Conservation (phyloP, 2,888 invertebrate genomes). For the Caenorhabditis afra region DNA sequence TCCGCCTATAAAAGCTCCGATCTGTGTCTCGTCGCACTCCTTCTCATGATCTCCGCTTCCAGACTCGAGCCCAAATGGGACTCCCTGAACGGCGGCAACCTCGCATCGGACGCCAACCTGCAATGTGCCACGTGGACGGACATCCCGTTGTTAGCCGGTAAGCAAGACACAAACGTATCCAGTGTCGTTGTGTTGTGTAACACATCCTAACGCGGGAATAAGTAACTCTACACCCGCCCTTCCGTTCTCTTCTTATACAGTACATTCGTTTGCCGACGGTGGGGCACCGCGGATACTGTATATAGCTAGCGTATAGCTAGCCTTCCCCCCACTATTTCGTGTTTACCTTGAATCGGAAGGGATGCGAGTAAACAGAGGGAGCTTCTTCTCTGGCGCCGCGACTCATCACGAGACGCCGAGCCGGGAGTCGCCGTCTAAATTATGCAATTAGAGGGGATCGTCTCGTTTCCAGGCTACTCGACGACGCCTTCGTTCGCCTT, state of each 20-base stretch:
- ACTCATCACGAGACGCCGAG: slow-evolving; percentile 26
- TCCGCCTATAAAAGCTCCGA: not conserved
- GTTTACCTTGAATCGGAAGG: slow-evolving; percentile 48
- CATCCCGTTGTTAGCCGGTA: slow-evolving; percentile 71
- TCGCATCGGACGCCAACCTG: slow-evolving; percentile 32
- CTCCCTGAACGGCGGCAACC: slow-evolving; percentile 28
- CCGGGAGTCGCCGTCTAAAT: too few relatives aligned
- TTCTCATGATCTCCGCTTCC: slow-evolving; percentile 18
- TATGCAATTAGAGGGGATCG: slow-evolving; percentile 43
- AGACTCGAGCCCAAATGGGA: slow-evolving; percentile 65
- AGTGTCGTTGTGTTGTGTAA: slow-evolving; percentile 50
- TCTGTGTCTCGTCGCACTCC: not conserved
- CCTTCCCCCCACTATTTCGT: slow-evolving; percentile 20
- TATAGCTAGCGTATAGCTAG: slow-evolving; percentile 40
- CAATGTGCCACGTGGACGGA: slow-evolving; percentile 69
- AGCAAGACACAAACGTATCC: slow-evolving; percentile 27
- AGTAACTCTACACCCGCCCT: slow-evolving; percentile 37
- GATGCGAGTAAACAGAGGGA: slow-evolving; percentile 47
- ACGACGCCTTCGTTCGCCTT: slow-evolving; percentile 56
- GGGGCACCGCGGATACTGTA: slow-evolving; percentile 45
- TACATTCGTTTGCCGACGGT: slow-evolving; percentile 23
- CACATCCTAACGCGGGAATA: slow-evolving; percentile 30
- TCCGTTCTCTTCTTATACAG: slow-evolving; percentile 27
- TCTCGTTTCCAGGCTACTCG: slow-evolving; percentile 63
- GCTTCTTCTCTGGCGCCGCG: slow-evolving; percentile 46